Evolutionary conservation across 2,113 vertebrate genomes (phyloP).

Genomic region (pig (Sus scrofa)): T2T-Sscrofa CM000824.6:176974001-176974500

Average conservation of each 20-base stretch:
- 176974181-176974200: neutral
- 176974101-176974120: neutral
- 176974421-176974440: neutral
- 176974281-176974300: neutral
- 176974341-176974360: neutral
- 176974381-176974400: neutral
- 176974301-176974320: neutral
- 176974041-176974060: neutral
- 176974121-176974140: neutral
- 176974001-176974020: neutral
- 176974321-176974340: neutral
- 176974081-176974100: neutral
- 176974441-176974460: neutral
- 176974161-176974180: neutral
- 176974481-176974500: neutral
- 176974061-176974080: neutral
- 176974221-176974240: neutral
- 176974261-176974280: neutral
- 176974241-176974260: neutral
- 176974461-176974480: neutral
- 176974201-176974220: neutral
- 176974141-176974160: neutral
- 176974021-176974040: neutral
- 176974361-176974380: neutral
- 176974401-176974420: neutral